These are phyloP conservation scores for Noctua janthina DNA, from an alignment of 2,888 invertebrate species.

Conservation along the genomic window DNA sequence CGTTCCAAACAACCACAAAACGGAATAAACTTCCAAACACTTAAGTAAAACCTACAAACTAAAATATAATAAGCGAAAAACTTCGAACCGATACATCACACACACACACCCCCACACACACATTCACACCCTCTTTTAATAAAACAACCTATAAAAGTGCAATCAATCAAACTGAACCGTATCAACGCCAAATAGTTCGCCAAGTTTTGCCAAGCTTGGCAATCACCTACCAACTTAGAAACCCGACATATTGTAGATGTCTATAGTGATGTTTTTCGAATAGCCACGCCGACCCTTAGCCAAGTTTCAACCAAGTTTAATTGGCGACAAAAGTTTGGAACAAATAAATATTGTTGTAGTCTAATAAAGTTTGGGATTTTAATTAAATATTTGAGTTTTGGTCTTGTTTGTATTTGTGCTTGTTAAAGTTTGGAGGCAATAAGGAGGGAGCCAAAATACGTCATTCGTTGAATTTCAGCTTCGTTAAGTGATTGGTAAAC, in stretches of 20 bases:
- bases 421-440: conserved; percentile 19
- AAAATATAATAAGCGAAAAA: conserved; percentile 54
- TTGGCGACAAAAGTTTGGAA: conserved; percentile 63
- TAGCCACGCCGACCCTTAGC: conserved; percentile 24
- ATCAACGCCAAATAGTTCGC: conserved; percentile 62
- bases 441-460: not conserved
- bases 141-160: conserved; percentile 65
- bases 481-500: too few species aligned
- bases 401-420: conserved; percentile 38
- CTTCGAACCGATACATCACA: conserved; percentile 57
- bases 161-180: conserved; percentile 66
- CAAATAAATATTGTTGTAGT: conserved; percentile 65
- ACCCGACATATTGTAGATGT: conserved; percentile 59
- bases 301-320: conserved; percentile 63
- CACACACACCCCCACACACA: conserved; percentile 22
- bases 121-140: conserved; percentile 54
- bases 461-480: not conserved
- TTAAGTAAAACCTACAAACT: conserved; percentile 6
- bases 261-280: conserved; percentile 53
- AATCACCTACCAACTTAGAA: conserved; percentile 50
- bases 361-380: conserved; percentile 55
- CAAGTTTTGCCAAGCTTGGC: conserved; percentile 58
- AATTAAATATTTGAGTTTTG: conserved; percentile 60
- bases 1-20: not conserved
- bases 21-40: conserved; percentile 4